These are phyloP conservation scores for Agonopterix subpropinquella DNA, from an alignment of 2,888 invertebrate genomes.

Conservation along the genomic window DNA sequence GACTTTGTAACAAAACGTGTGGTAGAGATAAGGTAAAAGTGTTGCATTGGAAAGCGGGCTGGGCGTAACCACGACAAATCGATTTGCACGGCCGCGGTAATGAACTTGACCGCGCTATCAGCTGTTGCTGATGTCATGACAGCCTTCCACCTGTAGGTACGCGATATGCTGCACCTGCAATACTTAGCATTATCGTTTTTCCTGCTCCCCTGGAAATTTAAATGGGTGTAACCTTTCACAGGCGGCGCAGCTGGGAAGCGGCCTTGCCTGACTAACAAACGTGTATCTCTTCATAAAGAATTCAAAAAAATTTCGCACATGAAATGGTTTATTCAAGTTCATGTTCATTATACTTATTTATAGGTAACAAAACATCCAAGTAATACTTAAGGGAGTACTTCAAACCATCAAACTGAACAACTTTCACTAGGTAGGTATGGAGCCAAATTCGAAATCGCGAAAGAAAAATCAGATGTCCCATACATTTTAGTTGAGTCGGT, in stretches of 20 bases:
- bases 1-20: not conserved
- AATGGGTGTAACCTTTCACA: constrained; percentile 27
- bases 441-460: too few relatives aligned
- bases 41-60: constrained; percentile 46
- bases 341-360: too few relatives aligned
- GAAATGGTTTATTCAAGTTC: too few relatives aligned
- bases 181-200: constrained; percentile 20
- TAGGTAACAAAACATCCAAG: too few relatives aligned
- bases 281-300: too few relatives aligned
- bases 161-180: constrained; percentile 22
- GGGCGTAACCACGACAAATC: constrained; percentile 54
- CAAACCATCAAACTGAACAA: too few relatives aligned
- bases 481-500: too few relatives aligned
- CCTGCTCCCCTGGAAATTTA: constrained; percentile 13
- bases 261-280: too few relatives aligned
- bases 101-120: constrained; percentile 69
- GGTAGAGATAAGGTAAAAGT: constrained; percentile 34
- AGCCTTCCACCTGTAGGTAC: constrained; percentile 16
- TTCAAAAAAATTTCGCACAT: too few relatives aligned
- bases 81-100: constrained; percentile 60
- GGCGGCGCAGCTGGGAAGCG: constrained; percentile 18
- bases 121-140: constrained; percentile 48
- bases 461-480: too few relatives aligned
- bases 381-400: too few relatives aligned
- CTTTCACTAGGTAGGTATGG: too few relatives aligned